These are phyloP conservation scores for Moxostoma hubbsi DNA, from an alignment of 2,797 vertebrate species.

Conservation along the genomic window DNA sequence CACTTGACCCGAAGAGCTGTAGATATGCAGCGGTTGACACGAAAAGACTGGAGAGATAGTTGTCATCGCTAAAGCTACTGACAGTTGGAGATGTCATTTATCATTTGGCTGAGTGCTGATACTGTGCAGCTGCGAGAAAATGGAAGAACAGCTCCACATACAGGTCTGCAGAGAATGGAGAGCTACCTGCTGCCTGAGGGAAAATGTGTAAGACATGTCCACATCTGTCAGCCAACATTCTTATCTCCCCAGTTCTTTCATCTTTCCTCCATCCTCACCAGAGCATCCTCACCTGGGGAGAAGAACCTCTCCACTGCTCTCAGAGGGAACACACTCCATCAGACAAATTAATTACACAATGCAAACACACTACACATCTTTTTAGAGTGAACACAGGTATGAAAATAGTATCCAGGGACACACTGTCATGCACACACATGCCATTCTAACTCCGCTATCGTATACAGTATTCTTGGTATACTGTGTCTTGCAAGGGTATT, in stretches of 20 bases:
- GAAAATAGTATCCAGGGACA: background rate
- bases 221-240: conserved; percentile 60
- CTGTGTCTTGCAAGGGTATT: too few species aligned
- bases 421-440: conserved; percentile 1
- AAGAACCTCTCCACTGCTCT: conserved; percentile 21
- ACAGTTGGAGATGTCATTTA: conserved; percentile 65
- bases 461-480: too few species aligned
- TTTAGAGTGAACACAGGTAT: background rate
- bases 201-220: conserved; percentile 61
- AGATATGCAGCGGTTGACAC: conserved; percentile 3
- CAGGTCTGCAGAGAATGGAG: conserved; percentile 24
- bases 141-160: conserved; percentile 50
- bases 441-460: background rate
- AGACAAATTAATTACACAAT: conserved; percentile 35
- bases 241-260: conserved; percentile 59
- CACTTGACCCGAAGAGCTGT: too few species aligned
- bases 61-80: conserved; percentile 55
- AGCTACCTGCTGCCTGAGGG: conserved; percentile 61
- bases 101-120: conserved; percentile 45
- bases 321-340: conserved; percentile 20
- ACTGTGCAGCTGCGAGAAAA: conserved; percentile 47
- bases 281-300: conserved; percentile 30
- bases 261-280: conserved; percentile 31
- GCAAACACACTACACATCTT: background rate
- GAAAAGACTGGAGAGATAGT: conserved; percentile 49